Evolutionary conservation across 2,888 invertebrate species (phyloP), one percentile per base, ranked within the genome.

Genomic region (Hetaerina titia): DNA sequence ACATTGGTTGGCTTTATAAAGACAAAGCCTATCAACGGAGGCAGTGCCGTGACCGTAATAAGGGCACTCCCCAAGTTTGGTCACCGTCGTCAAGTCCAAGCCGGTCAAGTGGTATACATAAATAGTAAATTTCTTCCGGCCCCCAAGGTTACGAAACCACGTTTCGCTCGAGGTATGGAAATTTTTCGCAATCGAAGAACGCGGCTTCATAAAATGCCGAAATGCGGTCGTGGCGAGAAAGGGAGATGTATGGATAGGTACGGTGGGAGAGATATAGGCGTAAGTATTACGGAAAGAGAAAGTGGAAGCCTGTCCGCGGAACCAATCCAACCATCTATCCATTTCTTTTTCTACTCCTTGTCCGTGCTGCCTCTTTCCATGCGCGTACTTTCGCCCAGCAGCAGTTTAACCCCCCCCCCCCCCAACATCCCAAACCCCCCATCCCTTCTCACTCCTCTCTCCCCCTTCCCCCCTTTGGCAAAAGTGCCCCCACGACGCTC

Each of bases 61-160:
- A 81, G 81, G 31, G 13, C 69, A 69, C 19, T 6, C 69, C n/a
- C 81, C 31, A 11, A 25, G 81, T 81, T 81, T 81, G 81, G 81
- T 81, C 81, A 13, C 81, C 31, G 11, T 13, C 74, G 81, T 81
- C 81, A 25, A 81, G 81, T 81, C 81, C 31, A 81, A 81, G 81
- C 81, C 81, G 81, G 81, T 81, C 81, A 81, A 11, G 81, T 31
- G 69, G 69, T 5, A 69, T 22, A 22, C 81, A 31, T 81, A 81
- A 81, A 81, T 81, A 81, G 81, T 81, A 25, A n/a, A 31, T 13
- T 31, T 81, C 81, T 81, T 81, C 81, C 81, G 81, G 81, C 31
- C 81, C 81, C 81, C 81, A 81, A 81, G 81, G 81, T 81, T 81
- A 81, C 81, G 81, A 81, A 81, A 81, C 31, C 81, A 81, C 81